These are phyloP conservation scores for Aptenodytes forsteri DNA, from an alignment of 2,113 vertebrate genomes.

Conservation along the genomic window DNA sequence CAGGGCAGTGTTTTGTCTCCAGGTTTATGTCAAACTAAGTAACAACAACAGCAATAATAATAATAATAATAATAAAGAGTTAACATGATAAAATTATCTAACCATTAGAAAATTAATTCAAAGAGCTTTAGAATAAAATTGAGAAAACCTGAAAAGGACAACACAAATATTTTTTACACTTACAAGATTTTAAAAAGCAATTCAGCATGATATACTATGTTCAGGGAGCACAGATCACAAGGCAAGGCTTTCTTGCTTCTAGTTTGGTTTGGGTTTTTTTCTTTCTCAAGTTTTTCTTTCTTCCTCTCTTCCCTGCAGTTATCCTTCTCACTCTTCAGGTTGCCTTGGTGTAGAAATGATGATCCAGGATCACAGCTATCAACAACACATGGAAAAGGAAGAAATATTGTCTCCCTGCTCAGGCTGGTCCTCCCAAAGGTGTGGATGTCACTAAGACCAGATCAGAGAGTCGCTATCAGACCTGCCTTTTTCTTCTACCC, in stretches of 20 bases:
- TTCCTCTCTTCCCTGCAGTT: not conserved
- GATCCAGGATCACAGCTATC: not conserved
- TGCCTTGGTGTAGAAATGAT: not conserved
- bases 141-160: not conserved
- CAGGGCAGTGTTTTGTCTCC: not conserved
- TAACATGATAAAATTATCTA: not conserved
- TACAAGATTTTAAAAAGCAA: not conserved
- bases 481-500: not conserved
- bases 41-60: not conserved
- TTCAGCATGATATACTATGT: not conserved
- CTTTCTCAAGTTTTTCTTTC: not conserved
- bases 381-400: not conserved
- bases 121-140: not conserved
- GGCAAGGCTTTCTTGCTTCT: not conserved
- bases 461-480: not conserved
- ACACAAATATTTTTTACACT: not conserved
- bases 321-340: not conserved
- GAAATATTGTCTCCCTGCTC: not conserved
- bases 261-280: not conserved
- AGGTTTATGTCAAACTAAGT: not conserved
- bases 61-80: not conserved
- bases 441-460: not conserved
- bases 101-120: not conserved
- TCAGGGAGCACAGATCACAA: not conserved
- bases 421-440: not conserved